Evolutionary conservation across 2,113 vertebrate species (phyloP), one percentile per base, ranked within the genome.

Genomic region (Budorcas taxicolor): DNA sequence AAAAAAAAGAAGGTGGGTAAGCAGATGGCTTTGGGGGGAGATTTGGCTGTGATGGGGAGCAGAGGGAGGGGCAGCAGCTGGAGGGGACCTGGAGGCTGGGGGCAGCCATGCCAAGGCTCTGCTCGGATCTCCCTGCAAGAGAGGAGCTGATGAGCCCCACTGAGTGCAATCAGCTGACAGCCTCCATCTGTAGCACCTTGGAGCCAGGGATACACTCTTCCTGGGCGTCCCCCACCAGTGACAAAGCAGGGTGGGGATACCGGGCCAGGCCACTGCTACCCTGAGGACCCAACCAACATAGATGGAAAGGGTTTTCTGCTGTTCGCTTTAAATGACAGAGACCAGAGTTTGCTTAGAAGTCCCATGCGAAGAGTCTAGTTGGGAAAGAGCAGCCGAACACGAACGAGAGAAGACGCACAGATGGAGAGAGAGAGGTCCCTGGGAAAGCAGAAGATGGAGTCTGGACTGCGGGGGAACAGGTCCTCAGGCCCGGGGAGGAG

Each of bases 401-500:
- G 25, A 33, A 25, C 27, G 27, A n/a, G 43, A 83, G 50, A 89
- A 78, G 94, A 76, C 0, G 3, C 16, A 14, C 40, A 62, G 62
- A 19, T 90, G 91, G 87, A 57, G 52, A 43, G 74, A 67, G 36
- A 81, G 91, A 83, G 83, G 87, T 57, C 82, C 57, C 76, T 47
- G 36, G 47, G 25, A 33, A 76, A 43, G 55, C 78, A 76, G 94
- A 93, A 27, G 23, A 25, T n/a, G 45, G 76, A 64, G 36, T 87
- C 53, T 78, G 87, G 27, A 52, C 91, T 57, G 21, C 0, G 0
- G 45, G 60, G 25, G 15, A 40, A 45, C 8, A 7, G 10, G 12
- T 76, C 36, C 47, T 47, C 81, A 67, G 90, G 57, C 91, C 50
- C 3, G 8, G 33, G 82, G 33, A 84, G 55, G 47, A 53, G 16